A percentile compares a stretch with the other conserved stretches of the same genome.
phyloP scores from a whole-genome alignment of 2,113 vertebrate species.

The Colossoma macropomum region DNA sequence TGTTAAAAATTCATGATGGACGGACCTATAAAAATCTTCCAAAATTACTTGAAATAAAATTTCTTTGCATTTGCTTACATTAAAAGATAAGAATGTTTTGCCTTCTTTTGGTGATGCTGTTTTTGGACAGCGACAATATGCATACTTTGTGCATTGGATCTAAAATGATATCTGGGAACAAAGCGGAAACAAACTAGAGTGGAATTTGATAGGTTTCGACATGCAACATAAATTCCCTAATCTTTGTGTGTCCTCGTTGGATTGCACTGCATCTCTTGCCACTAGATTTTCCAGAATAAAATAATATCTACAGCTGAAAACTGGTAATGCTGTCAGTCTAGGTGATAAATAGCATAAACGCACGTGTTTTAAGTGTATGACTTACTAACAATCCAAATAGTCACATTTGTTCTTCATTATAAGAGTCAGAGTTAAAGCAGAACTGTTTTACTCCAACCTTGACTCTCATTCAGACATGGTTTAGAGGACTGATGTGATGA shows the following conservation, averaged over 20 bases:
- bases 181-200: background rate
- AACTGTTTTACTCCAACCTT: background rate
- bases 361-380: background rate
- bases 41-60: too few relatives aligned
- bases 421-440: background rate
- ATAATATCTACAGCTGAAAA: background rate
- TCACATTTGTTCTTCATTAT: background rate
- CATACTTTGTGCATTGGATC: too few relatives aligned
- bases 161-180: background rate
- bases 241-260: background rate
- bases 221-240: background rate
- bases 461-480: background rate
- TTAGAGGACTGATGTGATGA: conserved; percentile 1
- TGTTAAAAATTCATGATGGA: too few relatives aligned
- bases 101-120: too few relatives aligned
- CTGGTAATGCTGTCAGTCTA: background rate
- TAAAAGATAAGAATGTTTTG: too few relatives aligned
- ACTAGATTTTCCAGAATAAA: background rate
- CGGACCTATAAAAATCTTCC: too few relatives aligned
- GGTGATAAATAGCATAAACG: background rate
- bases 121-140: too few relatives aligned
- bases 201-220: background rate
- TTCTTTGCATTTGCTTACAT: too few relatives aligned
- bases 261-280: background rate
- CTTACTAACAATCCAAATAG: background rate